Conservation (phyloP, 2,113 vertebrate species). For the Pseudorhombus dupliciocellatus region DNA sequence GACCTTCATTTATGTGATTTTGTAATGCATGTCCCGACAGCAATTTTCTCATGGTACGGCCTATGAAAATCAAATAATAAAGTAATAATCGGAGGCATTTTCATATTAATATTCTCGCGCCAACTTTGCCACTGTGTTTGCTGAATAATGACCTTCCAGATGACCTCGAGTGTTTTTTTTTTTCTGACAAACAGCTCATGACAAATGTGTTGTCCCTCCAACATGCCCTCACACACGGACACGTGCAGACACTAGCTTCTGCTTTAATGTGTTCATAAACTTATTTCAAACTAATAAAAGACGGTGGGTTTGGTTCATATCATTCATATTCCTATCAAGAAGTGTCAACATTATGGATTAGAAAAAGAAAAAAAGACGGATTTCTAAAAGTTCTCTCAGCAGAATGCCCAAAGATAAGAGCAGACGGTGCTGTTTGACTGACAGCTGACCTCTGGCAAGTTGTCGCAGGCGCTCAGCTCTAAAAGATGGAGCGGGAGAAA, state of each 20-base stretch:
- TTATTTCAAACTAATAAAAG: neutral
- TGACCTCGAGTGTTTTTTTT: neutral
- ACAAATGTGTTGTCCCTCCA: neutral
- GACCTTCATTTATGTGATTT: constrained; percentile 66
- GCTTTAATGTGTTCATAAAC: neutral
- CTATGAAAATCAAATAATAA: constrained; percentile 34
- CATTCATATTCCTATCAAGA: too few species aligned
- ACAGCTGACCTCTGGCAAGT: constrained; percentile 28
- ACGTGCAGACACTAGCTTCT: neutral
- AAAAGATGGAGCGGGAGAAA: constrained; percentile 12
- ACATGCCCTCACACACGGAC: neutral
- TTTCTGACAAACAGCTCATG: neutral
- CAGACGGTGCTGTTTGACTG: constrained; percentile 21
- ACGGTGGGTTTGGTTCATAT: neutral
- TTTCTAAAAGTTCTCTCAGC: neutral
- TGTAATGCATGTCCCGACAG: constrained; percentile 32
- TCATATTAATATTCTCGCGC: constrained; percentile 21
- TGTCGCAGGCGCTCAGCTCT: neutral
- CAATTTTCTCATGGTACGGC: constrained; percentile 28
- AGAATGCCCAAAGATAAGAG: neutral
- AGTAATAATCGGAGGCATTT: constrained; percentile 28
- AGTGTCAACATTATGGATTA: neutral
- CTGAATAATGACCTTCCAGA: constrained; percentile 3
- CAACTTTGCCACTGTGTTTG: constrained; percentile 2
- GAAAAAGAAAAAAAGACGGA: neutral